Conservation (phyloP, 2,888 invertebrate species). For the Beris morrisii region DNA sequence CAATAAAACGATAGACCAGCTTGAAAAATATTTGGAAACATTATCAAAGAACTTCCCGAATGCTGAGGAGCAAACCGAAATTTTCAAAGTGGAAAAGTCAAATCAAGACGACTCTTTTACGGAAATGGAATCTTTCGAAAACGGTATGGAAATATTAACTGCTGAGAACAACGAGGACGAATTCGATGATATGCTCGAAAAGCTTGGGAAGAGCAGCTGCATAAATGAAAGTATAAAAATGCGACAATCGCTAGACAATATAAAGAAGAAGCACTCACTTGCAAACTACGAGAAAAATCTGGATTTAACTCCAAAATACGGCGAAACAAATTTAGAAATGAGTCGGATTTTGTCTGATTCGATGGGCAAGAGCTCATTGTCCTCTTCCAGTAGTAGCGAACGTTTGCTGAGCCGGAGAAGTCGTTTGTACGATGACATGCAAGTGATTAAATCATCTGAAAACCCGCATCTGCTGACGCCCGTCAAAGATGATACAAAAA, state of each 20-base stretch:
- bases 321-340: constrained; percentile 6
- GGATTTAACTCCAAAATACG: constrained; percentile 8
- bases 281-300: constrained; percentile 37
- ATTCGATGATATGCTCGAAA: constrained; percentile 53
- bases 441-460: constrained; percentile 44
- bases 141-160: constrained; percentile 13
- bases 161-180: constrained; percentile 50
- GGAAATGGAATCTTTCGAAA: neutral
- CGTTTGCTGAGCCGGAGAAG: constrained; percentile 53
- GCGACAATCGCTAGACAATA: constrained; percentile 53
- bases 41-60: neutral
- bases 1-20: constrained; percentile 20
- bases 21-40: constrained; percentile 20
- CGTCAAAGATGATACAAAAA: constrained; percentile 18
- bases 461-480: constrained; percentile 2
- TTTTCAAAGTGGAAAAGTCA: neutral
- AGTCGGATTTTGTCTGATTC: constrained; percentile 4
- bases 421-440: constrained; percentile 54
- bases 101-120: neutral
- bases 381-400: constrained; percentile 43
- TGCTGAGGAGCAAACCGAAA: constrained; percentile 1
- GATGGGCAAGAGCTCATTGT: constrained; percentile 17
- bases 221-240: constrained; percentile 53
- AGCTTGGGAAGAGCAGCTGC: constrained; percentile 48
- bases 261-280: constrained; percentile 49